Evolutionary conservation across 2,888 invertebrate genomes (phyloP).

Genomic region (Dryobota labecula): DNA sequence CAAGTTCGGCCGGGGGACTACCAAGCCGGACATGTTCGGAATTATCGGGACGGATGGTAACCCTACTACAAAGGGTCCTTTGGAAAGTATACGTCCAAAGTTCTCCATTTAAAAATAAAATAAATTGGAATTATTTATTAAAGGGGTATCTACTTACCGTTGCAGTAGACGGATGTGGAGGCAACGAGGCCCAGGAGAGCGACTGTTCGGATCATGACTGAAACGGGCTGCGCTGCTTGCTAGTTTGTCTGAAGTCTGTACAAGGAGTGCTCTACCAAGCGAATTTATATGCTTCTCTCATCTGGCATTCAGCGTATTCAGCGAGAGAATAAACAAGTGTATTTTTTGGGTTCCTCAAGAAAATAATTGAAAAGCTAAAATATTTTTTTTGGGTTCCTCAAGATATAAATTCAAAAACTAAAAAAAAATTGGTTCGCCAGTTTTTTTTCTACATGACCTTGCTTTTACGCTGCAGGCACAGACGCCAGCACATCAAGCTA

Average conservation of each 20-base stretch:
- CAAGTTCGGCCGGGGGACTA: too few species aligned
- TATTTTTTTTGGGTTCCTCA: slow-evolving; percentile 30
- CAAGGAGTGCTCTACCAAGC: too few species aligned
- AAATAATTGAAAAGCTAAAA: too few species aligned
- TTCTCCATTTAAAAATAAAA: slow-evolving; percentile 4
- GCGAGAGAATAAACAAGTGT: not conserved
- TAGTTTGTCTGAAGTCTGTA: not conserved
- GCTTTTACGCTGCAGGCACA: not conserved
- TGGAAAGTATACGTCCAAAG: too few species aligned
- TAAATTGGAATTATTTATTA: not conserved
- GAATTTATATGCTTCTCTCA: slow-evolving; percentile 26
- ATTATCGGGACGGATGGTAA: too few species aligned
- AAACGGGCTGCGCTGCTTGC: not conserved
- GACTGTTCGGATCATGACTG: slow-evolving; percentile 24
- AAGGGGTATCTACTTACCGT: not conserved
- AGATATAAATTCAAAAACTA: not conserved
- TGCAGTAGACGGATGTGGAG: not conserved
- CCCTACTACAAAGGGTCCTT: too few species aligned
- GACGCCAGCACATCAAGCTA: too few species aligned
- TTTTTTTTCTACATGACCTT: not conserved
- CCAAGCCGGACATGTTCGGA: too few species aligned
- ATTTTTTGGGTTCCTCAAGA: slow-evolving; percentile 27
- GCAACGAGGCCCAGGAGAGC: slow-evolving; percentile 18
- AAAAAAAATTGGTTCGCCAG: not conserved
- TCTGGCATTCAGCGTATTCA: not conserved